Base-by-base conservation (phyloP, 1,140 invertebrate species). In the Mercenaria mercenaria region DNA sequence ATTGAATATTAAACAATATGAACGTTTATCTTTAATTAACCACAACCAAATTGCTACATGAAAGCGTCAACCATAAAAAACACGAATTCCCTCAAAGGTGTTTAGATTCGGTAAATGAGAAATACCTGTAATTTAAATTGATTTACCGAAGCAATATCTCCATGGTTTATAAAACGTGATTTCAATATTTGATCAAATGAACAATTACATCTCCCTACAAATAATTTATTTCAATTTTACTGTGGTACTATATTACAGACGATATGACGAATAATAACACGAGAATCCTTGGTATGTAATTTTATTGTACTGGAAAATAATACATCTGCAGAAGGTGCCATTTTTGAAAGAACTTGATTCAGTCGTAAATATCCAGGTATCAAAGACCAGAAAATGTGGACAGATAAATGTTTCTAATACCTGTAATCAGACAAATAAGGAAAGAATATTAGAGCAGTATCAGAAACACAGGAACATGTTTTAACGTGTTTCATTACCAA, bases 151-250 rank as follows among this genome's bases (percentile, higher is more conserved):
- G 52, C 52, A 82, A 82, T 82, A 59, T 39, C 37, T 26, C 43
- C 34, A 0, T 41, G 50, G 61, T 82, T 83, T 69, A 29, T 59
- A 34, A 43, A 61, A 23, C 64, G 52, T 69, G n/a, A 67, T 47
- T 67, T 61, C 64, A 69, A 83, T 67, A 69, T 83, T 69, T 67
- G 81, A 67, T 83, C 81, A 83, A 83, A 83, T 83, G 81, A 83
- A 83, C 81, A 83, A 83, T 67, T 67, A 83, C 56, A 43, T 69
- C 26, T n/a, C 50, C 32, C 56, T 29, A 39, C 67, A 72, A 72
- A 72, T 39, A 72, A 72, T 39, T 37, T 39, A 67, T 32, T 41
- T 72, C 29, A 13, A 37, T 29, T 72, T 72, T 67, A 29, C 29
- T 72, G 37, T 20, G 67, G 67, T 26, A 39, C 34, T 41, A 39